Conservation (phyloP, 2,888 invertebrate species). For the Chorisops tibialis region DNA sequence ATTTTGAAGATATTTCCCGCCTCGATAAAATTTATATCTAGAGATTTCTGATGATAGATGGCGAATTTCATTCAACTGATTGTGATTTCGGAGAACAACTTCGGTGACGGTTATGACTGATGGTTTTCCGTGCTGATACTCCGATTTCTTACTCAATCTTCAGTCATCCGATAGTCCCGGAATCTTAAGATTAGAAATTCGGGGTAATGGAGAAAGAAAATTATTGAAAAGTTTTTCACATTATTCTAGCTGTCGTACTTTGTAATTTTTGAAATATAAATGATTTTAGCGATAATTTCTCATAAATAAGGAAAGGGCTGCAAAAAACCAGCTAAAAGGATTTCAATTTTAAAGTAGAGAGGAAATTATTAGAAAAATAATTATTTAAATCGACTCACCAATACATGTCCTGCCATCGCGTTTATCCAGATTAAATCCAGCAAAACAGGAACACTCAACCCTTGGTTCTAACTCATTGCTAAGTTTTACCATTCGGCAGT, state of each 20-base stretch:
- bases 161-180: neutral
- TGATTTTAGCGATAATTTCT: too few species aligned
- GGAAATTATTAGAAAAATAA: neutral
- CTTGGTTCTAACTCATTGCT: conserved; percentile 48
- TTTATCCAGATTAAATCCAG: conserved; percentile 53
- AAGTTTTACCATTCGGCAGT: conserved; percentile 49
- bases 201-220: too few species aligned
- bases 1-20: neutral
- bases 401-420: conserved; percentile 48
- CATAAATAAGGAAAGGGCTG: too few species aligned
- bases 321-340: neutral
- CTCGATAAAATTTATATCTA: neutral
- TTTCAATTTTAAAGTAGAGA: neutral
- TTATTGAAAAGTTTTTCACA: too few species aligned
- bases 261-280: too few species aligned
- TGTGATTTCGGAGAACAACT: conserved; percentile 4
- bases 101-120: conserved; percentile 11
- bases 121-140: neutral
- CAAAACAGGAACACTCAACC: conserved; percentile 46
- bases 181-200: too few species aligned
- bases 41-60: conserved; percentile 7
- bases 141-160: conserved; percentile 1
- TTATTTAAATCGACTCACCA: conserved; percentile 40
- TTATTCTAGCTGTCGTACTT: too few species aligned
- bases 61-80: neutral